These are phyloP conservation scores for Clarias pachynema DNA, from an alignment of 2,797 vertebrate species.

Conservation along the genomic window DNA sequence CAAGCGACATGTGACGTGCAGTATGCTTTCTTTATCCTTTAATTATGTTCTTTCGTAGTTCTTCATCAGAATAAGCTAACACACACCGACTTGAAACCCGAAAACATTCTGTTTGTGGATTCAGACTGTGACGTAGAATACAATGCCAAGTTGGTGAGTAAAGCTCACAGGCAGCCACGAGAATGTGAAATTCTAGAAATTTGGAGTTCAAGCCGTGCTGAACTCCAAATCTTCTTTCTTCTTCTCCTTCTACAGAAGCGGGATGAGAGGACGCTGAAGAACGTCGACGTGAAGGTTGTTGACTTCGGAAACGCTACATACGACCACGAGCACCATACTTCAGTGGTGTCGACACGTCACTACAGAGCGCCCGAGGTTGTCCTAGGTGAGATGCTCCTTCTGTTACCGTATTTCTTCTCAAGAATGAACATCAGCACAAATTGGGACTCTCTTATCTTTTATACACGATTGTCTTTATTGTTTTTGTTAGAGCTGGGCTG, in stretches of 20 bases:
- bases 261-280: constrained; percentile 88
- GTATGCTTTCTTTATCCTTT: background rate
- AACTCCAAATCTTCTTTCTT: background rate
- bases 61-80: constrained; percentile 94
- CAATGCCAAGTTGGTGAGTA: constrained; percentile 84
- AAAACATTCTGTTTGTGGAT: constrained; percentile 96
- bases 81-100: constrained; percentile 96
- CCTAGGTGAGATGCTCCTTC: constrained; percentile 78
- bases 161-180: background rate
- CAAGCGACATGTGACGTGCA: background rate
- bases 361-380: constrained; percentile 98
- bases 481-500: constrained; percentile 81
- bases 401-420: background rate
- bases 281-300: constrained; percentile 91
- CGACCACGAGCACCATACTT: constrained; percentile 95
- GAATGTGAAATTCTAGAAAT: background rate
- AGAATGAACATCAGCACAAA: background rate
- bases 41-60: constrained; percentile 73
- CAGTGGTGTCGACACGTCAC: constrained; percentile 95
- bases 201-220: no score
- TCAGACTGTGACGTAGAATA: constrained; percentile 90
- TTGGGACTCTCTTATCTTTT: background rate
- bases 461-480: constrained; percentile 18
- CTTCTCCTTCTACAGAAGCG: constrained; percentile 77
- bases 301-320: constrained; percentile 98